Evolutionary conservation across 1,140 invertebrate species (phyloP).

Genomic region (Neotoxoptera formosana): DNA sequence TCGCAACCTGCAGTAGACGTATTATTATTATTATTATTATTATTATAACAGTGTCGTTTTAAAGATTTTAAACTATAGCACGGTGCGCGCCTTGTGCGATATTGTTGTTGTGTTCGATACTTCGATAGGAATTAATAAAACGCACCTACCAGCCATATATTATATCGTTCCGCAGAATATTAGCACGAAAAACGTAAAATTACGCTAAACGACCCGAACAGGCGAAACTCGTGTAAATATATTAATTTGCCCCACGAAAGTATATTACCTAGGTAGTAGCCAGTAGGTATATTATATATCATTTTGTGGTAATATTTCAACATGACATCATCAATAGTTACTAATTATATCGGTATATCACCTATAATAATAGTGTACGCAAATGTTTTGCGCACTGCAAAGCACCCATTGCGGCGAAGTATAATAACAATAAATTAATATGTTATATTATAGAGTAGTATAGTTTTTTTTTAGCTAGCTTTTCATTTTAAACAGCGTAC

Average conservation of each 20-base stretch:
- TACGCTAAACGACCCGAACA: background rate
- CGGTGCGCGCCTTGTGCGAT: background rate
- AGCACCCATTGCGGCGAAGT: background rate
- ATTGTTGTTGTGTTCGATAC: background rate
- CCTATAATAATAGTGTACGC: background rate
- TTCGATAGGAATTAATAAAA: no score
- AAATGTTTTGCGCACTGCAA: background rate
- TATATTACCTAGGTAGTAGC: background rate
- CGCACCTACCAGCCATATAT: no score
- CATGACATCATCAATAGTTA: background rate
- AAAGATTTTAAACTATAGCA: background rate
- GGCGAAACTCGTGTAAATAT: background rate
- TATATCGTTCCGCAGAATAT: background rate
- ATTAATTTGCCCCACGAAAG: background rate
- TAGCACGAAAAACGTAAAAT: background rate
- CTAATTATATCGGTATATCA: background rate
- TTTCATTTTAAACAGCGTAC: background rate
- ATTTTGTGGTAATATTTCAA: background rate
- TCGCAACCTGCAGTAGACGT: background rate
- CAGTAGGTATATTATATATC: background rate
- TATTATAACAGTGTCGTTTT: background rate
- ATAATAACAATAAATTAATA: background rate
- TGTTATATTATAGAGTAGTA: background rate
- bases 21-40: background rate
- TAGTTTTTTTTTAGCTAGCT: background rate